Percentiles rank a stretch among this genome's conserved stretches.
These are phyloP conservation scores for Fukomys damarensis DNA, from an alignment of 2,113 vertebrate species.

Conservation along the genomic window DNA sequence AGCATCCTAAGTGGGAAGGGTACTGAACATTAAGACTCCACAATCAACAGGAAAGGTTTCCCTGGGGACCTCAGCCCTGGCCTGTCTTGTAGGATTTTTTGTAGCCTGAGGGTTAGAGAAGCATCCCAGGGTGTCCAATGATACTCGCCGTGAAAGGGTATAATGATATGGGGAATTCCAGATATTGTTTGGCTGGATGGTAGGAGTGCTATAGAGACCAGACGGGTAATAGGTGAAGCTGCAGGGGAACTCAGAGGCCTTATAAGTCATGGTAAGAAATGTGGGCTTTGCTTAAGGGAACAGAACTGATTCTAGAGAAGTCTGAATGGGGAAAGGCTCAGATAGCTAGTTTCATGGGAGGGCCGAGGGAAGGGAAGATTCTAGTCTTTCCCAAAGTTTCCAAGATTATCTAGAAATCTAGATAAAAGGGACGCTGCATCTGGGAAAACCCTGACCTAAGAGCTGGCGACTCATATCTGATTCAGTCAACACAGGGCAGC, in stretches of 20 bases:
- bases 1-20: neutral
- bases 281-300: neutral
- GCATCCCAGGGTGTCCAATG: neutral
- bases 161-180: neutral
- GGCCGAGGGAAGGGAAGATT: neutral
- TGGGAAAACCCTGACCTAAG: neutral
- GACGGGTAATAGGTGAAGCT: neutral
- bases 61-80: neutral
- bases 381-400: neutral
- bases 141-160: neutral
- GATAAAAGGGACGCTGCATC: neutral
- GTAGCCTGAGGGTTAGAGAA: neutral
- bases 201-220: accelerated
- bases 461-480: neutral
- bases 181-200: neutral
- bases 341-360: neutral
- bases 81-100: neutral
- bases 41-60: neutral
- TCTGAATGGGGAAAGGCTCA: neutral
- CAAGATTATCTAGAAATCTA: neutral
- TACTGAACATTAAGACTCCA: neutral
- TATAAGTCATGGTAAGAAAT: neutral
- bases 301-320: neutral
- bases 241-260: neutral
- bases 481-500: accelerated